Evolutionary conservation across 2,113 vertebrate species (phyloP).

Genomic region (Siniperca knerii): DNA sequence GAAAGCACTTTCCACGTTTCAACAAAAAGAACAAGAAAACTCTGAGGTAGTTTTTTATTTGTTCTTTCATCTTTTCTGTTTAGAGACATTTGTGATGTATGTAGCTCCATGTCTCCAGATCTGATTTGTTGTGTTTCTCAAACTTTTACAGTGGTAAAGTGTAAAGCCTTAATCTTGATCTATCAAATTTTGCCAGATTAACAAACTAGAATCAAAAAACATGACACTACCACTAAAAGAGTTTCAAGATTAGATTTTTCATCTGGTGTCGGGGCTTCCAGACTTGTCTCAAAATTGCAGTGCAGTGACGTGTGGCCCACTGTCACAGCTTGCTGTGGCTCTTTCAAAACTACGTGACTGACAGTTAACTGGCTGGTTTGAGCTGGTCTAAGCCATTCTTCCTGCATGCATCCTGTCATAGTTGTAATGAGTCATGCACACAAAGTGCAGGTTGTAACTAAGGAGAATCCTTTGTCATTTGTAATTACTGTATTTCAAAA

Average conservation of each 20-base stretch:
- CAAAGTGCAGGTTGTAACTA: neutral
- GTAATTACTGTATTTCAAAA: conserved; percentile 15
- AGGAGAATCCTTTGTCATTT: conserved; percentile 9
- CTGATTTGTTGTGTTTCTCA: neutral
- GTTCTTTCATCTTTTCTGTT: neutral
- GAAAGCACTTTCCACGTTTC: neutral
- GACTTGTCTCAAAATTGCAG: neutral
- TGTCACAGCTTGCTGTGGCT: neutral
- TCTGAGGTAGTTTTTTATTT: neutral
- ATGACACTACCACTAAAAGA: neutral
- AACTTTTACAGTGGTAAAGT: neutral
- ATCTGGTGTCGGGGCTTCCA: neutral
- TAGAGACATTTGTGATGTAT: neutral
- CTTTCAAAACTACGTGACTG: neutral
- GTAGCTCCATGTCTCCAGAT: neutral
- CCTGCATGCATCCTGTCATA: neutral
- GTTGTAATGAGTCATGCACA: neutral
- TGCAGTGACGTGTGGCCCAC: neutral
- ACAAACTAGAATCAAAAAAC: neutral
- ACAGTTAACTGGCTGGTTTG: neutral
- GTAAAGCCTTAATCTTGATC: neutral
- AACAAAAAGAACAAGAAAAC: no score
- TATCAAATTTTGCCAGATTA: neutral
- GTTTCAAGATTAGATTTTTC: neutral
- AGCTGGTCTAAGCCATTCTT: neutral